These are phyloP conservation scores for Agrypnia vestita DNA, from an alignment of 1,140 invertebrate genomes.

Conservation along the genomic window DNA sequence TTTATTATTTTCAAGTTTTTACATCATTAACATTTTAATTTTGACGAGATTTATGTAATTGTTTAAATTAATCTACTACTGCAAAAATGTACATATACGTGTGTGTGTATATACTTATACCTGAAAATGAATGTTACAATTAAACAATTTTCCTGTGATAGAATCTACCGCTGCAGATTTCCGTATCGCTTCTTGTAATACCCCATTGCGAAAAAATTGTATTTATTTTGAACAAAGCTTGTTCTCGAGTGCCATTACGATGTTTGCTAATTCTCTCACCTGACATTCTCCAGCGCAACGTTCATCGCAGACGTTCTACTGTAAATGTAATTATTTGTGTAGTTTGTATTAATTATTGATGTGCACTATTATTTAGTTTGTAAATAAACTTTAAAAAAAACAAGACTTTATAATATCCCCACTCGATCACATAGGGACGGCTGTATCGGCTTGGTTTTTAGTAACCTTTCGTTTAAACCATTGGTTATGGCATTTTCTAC, in stretches of 20 bases:
- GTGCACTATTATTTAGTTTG: constrained; percentile 60
- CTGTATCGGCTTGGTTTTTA: too few species aligned
- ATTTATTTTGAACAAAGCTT: constrained; percentile 36
- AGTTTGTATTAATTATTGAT: constrained; percentile 48
- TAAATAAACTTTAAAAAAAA: constrained; percentile 54
- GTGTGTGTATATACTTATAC: too few species aligned
- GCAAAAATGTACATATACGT: background rate
- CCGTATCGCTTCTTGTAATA: background rate
- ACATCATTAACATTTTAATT: too few species aligned
- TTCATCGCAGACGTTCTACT: constrained; percentile 18
- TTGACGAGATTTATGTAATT: too few species aligned
- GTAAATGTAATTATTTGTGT: constrained; percentile 37
- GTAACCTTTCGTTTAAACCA: too few species aligned
- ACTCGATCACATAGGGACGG: too few species aligned
- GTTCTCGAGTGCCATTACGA: constrained; percentile 38
- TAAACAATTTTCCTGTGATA: constrained; percentile 32
- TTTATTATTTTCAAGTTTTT: too few species aligned
- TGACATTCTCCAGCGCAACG: background rate
- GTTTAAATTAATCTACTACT: too few species aligned
- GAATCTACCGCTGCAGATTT: constrained; percentile 1
- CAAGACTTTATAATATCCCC: background rate
- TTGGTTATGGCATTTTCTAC: too few species aligned
- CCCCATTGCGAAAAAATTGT: background rate
- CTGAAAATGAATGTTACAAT: background rate
- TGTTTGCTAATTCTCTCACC: background rate